Conservation (phyloP, 2,113 vertebrate species). For the Mixornis gularis region DNA sequence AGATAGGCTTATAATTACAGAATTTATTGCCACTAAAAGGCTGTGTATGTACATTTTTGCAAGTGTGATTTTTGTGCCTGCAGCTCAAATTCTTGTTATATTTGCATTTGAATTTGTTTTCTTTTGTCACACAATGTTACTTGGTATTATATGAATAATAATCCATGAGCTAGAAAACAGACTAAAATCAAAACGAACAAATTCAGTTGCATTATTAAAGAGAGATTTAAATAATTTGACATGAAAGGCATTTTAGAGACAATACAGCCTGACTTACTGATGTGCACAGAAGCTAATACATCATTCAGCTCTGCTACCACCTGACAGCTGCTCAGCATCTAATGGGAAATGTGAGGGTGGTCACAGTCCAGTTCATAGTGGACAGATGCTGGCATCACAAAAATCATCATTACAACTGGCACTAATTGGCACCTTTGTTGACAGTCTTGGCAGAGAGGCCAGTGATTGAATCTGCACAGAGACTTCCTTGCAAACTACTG, state of each 20-base stretch:
- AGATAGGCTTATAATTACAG: neutral
- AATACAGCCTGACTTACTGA: neutral
- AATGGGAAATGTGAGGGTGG: slow-evolving; percentile 11
- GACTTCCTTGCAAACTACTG: neutral
- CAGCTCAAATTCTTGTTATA: neutral
- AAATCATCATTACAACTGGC: neutral
- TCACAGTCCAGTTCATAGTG: slow-evolving; percentile 23
- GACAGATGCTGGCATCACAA: neutral
- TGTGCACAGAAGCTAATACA: neutral
- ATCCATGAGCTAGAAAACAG: slow-evolving; percentile 4
- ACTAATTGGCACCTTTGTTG: slow-evolving; percentile 21
- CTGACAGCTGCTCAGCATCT: slow-evolving; percentile 21
- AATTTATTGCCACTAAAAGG: neutral
- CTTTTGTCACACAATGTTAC: neutral
- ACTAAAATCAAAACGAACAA: neutral
- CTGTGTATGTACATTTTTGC: neutral
- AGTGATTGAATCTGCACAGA: neutral
- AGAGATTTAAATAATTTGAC: slow-evolving; percentile 25
- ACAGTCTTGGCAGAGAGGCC: neutral
- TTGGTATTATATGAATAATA: slow-evolving; percentile 25
- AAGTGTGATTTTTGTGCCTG: neutral
- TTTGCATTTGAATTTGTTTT: slow-evolving; percentile 28
- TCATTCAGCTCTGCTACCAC: neutral
- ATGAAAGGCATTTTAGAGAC: slow-evolving; percentile 25
- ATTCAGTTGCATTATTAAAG: slow-evolving; percentile 31